A percentile compares a stretch with the other conserved stretches of the same genome.
Evolutionary conservation across 2,113 vertebrate genomes (phyloP).

Genomic region (Rhombomys opimus): DNA sequence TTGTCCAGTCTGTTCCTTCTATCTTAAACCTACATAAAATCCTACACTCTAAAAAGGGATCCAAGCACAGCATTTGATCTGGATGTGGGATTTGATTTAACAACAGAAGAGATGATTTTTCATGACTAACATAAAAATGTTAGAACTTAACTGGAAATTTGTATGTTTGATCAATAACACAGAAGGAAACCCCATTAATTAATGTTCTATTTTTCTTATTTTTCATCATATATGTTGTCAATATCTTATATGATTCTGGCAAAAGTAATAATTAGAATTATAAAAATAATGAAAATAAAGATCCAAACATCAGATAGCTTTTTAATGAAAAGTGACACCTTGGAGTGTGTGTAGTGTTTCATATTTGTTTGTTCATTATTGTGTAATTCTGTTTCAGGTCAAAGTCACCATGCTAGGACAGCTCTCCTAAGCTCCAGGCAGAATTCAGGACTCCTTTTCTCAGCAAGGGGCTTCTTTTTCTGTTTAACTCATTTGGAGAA

Average conservation of each 20-base stretch:
- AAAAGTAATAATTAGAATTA: background rate
- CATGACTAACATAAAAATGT: conserved; percentile 29
- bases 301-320: background rate
- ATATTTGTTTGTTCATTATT: background rate
- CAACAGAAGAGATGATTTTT: background rate
- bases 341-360: background rate
- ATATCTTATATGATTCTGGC: background rate
- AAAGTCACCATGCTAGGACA: no score
- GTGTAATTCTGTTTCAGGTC: background rate
- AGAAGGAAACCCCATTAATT: background rate
- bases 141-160: conserved; percentile 35
- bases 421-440: no score
- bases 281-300: conserved; percentile 45
- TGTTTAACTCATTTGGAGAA: no score
- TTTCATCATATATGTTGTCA: background rate
- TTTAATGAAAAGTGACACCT: background rate
- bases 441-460: no score
- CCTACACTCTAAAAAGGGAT: background rate
- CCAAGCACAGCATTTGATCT: conserved; percentile 28
- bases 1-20: background rate
- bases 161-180: conserved; percentile 30
- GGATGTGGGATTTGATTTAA: background rate
- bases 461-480: no score
- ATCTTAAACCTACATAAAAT: background rate
- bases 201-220: conserved; percentile 33